Evolutionary conservation across 2,888 invertebrate species (phyloP), one percentile per base, ranked within the genome.

Genomic region (Dynastes tityus): DNA sequence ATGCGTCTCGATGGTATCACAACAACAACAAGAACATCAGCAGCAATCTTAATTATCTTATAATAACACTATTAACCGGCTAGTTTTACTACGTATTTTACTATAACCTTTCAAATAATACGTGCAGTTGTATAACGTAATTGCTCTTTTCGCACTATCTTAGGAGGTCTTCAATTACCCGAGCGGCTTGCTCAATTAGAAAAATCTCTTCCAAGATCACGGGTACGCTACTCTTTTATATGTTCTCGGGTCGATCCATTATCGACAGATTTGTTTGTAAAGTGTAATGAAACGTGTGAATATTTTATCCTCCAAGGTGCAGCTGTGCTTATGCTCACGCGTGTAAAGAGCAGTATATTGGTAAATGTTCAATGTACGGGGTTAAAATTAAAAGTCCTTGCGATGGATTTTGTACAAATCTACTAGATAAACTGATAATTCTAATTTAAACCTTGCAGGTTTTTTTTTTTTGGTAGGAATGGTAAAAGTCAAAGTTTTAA

Each of bases 171-270:
- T 45, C 16, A 45, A 67, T 67, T 67, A 67, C 37, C 55, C 13
- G n/a, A 58, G 16, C 71, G 22, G 53, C 32, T 68, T 8, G 16
- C 37, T 55, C 55, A 71, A 16, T 71, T 71, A 55, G 40, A 58
- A 51, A 45, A 58, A 71, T 71, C 71, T 58, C 55, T 71, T 71
- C 55, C 71, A 61, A 74, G 73, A 74, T 74, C 73, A 74, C 58
- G 61, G 22, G 61, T 40, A 40, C 71, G 49, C 61, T n/a, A n/a
- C 11, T 51, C 61, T 74, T 74, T 74, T 74, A 71, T 74, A 74
- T 63, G 51, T 13, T 40, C 5, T 49, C 22, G 61, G 32, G 37
- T 29, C 73, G 45, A 61, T 61, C 37, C 29, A 74, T 74, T 74
- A 74, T 61, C 37, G 73, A 45, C 27, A 61, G 73, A 61, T 61